phyloP scores from a whole-genome alignment of 2,888 invertebrate genomes.

The Acleris laterana region DNA sequence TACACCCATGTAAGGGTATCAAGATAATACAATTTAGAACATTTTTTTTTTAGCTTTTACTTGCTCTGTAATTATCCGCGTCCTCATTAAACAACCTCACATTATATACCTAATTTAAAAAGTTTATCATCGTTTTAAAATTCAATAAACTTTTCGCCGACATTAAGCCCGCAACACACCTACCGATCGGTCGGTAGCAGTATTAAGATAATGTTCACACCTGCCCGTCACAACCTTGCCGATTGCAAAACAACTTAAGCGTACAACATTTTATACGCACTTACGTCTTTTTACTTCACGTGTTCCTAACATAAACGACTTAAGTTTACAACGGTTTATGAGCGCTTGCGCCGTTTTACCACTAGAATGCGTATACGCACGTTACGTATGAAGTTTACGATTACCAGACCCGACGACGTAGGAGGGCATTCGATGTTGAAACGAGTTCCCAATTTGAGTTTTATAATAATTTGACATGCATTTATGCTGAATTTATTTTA shows the following conservation, averaged over 20 bases:
- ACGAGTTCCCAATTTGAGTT: conserved; percentile 35
- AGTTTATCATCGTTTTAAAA: conserved; percentile 35
- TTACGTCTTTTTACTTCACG: conserved; percentile 61
- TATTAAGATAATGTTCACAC: conserved; percentile 84
- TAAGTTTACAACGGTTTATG: neutral
- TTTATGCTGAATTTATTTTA: conserved; percentile 26
- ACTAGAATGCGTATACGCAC: conserved; percentile 13
- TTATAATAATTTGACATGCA: conserved; percentile 31
- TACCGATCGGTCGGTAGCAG: conserved; percentile 72
- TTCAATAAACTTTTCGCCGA: conserved; percentile 40
- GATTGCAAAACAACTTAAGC: conserved; percentile 41
- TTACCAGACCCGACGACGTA: conserved; percentile 35
- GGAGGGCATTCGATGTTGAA: conserved; percentile 34
- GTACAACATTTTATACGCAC: neutral
- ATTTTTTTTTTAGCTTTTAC: neutral
- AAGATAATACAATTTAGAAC: neutral
- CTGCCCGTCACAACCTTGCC: conserved; percentile 71
- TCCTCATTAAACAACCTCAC: neutral
- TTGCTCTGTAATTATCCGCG: neutral
- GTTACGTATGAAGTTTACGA: conserved; percentile 44
- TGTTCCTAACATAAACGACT: conserved; percentile 49
- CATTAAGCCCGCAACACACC: conserved; percentile 61
- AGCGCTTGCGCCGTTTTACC: conserved; percentile 3
- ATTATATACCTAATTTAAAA: conserved; percentile 30
- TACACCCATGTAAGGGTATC: too few species aligned